Evolutionary conservation across 1,140 invertebrate genomes (phyloP), one percentile per base, ranked within the genome.

Genomic region (Muscidifurax raptorellus): DNA sequence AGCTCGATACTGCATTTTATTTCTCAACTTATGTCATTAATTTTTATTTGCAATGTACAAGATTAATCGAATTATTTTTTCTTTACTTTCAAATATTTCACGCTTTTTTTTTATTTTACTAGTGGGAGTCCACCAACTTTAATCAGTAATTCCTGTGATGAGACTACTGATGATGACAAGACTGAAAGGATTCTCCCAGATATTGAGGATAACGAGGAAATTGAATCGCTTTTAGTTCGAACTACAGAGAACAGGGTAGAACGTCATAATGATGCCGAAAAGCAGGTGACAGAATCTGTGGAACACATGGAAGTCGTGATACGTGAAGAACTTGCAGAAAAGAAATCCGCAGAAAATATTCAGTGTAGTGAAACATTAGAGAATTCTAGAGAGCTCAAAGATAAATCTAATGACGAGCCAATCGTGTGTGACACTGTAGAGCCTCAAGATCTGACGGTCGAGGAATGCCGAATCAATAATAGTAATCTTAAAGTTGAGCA

Each of bases 401-500:
- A 88, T 0, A 89, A 87, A 85, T 75, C 80, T 36, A 76, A 79
- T 13, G 28, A n/a, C 5, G 5, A 22, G 9, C 10, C 79, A 40
- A n/a, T 15, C 28, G 22, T 28, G 5, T n/a, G 1, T 2, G 67
- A 84, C 10, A 79, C 1, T 64, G 2, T 18, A 30, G 66, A 84
- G 69, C 75, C 74, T n/a, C 67, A 80, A 44, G 67, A 84, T 74
- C n/a, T 83, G 2, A 52, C 75, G 15, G 52, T 18, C 1, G 67
- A 52, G 6, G 81, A 77, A 44, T n/a, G 59, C 12, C 59, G 25
- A 12, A 66, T 67, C 27, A 47, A 10, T 27, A 86, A 59, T 15
- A 59, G 15, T 32, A 83, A 89, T 47, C 88, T 89, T 18, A 90
- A 92, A 82, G 88, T 90, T 15, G 91, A 93, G 71, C 90, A 92